Percentiles rank a stretch among this genome's conserved stretches.
Evolutionary conservation across 2,797 vertebrate species (phyloP).

Genomic region (Acestrorhynchus altus): DNA sequence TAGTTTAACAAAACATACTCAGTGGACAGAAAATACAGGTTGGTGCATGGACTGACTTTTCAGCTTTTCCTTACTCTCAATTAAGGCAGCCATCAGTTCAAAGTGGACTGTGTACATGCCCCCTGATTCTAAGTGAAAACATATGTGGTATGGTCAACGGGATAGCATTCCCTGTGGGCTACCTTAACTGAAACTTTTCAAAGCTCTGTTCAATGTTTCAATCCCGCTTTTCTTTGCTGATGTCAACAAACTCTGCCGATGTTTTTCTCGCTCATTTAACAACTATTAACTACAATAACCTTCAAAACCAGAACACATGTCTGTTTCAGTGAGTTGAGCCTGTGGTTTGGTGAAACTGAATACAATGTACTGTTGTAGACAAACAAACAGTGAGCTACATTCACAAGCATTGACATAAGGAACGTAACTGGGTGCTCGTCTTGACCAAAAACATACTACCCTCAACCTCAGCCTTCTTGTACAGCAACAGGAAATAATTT

Average conservation of each 20-base stretch:
- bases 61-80: slow-evolving; percentile 70
- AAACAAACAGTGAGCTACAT: slow-evolving; percentile 14
- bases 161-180: slow-evolving; percentile 69
- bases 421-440: slow-evolving; percentile 20
- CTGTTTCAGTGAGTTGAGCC: background rate
- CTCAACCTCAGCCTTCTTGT: slow-evolving; percentile 75
- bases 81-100: slow-evolving; percentile 71
- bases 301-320: background rate
- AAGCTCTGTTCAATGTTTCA: slow-evolving; percentile 17
- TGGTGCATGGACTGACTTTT: slow-evolving; percentile 9
- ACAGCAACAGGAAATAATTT: slow-evolving; percentile 89
- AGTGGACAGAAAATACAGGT: too few species aligned
- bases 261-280: slow-evolving; percentile 12
- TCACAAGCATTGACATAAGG: background rate
- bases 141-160: slow-evolving; percentile 75
- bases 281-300: slow-evolving; percentile 12
- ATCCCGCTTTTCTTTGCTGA: slow-evolving; percentile 1
- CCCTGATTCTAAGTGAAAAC: slow-evolving; percentile 78
- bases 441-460: slow-evolving; percentile 61
- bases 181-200: slow-evolving; percentile 57
- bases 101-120: slow-evolving; percentile 78
- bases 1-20: background rate
- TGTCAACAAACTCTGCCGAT: slow-evolving; percentile 1
- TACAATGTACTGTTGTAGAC: background rate
- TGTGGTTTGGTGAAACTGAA: background rate